Base-by-base conservation (phyloP, 1,140 invertebrate species). In the Caenorhabditis briggsae region DNA sequence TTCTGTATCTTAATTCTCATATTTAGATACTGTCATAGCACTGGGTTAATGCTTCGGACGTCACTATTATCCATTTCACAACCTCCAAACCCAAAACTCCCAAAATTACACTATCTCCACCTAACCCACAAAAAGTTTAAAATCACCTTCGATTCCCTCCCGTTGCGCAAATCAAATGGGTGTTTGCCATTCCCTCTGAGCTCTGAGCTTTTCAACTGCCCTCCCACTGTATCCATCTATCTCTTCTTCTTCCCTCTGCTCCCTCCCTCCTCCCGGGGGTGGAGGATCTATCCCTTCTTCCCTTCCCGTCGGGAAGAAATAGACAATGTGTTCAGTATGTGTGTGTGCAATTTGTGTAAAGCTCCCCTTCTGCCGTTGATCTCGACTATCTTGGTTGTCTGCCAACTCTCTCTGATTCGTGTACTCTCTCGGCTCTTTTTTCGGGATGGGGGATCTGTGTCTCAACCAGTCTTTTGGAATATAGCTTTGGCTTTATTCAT, bases 301-400 rank as follows among this genome's bases (percentile, higher is more conserved):
- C 33, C 33, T 33, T 74, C 65, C 65, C 65, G 65, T 74, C 65
- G 65, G 65, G 65, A 74, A 74, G 65, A 25, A 74, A 74, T 33
- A 33, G 33, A 33, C 33, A 33, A 33, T 74, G 43, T 74, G 65
- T 74, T 74, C 65, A 48, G 65, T 74, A 43, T 74, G 43, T 74
- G 43, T 70, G 64, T 74, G 65, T 74, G 65, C 65, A 74, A 74
- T 33, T 33, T 46, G 65, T 74, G 65, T 74, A 74, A 74, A 74
- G 65, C 65, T 43, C 46, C 23, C 61, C 11, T 43, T 53, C 11
- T 53, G 50, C 50, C 50, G 5, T 53, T 74, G 65, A 74, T 74
- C 65, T 74, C 65, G 65, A 74, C 23, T 65, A 11, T 46, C 41
- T 20, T n/a, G 46, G 12, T 18, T 46, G 33, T n/a, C 65, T 74